Evolutionary conservation across 2,797 vertebrate species (phyloP).

Genomic region (Tamandua tetradactyla): DNA sequence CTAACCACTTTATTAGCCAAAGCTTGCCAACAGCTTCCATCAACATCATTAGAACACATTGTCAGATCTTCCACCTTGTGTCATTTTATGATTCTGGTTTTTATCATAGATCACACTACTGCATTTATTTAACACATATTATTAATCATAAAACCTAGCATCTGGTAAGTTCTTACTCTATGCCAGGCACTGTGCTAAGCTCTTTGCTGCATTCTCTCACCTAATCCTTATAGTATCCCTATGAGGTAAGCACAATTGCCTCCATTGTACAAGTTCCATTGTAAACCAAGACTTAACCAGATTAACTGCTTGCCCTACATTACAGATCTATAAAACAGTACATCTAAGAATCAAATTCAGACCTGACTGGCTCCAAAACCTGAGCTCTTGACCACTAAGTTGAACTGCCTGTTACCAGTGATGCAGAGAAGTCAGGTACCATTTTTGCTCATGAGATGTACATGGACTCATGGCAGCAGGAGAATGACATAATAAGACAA

Average conservation of each 20-base stretch:
- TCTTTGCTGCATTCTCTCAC: not conserved
- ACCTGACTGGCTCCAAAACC: not conserved
- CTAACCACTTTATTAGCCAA: not conserved
- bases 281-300: not conserved
- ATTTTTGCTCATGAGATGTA: not conserved
- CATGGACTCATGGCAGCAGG: fast-evolving
- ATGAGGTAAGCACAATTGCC: not conserved
- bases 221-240: not conserved
- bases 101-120: not conserved
- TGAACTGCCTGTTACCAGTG: not conserved
- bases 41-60: not conserved
- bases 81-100: not conserved
- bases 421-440: not conserved
- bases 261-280: not conserved
- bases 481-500: not conserved
- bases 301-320: not conserved
- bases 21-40: not conserved
- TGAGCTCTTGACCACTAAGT: not conserved
- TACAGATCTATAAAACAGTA: not conserved
- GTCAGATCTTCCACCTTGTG: not conserved
- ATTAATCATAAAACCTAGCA: not conserved
- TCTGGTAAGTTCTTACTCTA: not conserved
- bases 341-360: not conserved
- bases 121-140: not conserved
- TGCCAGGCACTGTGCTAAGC: not conserved